A percentile compares a stretch with the other conserved stretches of the same genome.
Evolutionary conservation across 1,140 invertebrate species (phyloP).

Genomic region (Copidosoma floridanum): DNA sequence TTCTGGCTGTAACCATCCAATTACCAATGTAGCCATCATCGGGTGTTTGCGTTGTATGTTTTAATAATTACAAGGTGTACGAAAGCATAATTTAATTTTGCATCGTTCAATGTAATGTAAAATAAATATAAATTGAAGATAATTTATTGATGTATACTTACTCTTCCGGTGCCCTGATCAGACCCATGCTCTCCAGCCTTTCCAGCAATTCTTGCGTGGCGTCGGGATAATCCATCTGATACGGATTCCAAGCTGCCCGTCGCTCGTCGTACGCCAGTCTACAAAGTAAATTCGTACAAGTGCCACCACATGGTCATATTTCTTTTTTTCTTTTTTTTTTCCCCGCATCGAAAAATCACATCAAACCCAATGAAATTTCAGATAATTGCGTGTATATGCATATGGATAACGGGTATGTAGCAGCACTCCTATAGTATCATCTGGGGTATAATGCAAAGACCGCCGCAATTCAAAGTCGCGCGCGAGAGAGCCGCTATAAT

Average conservation of each 20-base stretch:
- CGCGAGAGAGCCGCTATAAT: too few species aligned
- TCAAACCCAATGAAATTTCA: too few species aligned
- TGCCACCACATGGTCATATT: too few species aligned
- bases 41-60: background rate
- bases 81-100: background rate
- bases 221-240: constrained; percentile 51
- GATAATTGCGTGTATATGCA: too few species aligned
- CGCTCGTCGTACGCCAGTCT: constrained; percentile 27
- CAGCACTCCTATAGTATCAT: too few species aligned
- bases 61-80: background rate
- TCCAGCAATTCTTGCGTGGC: constrained; percentile 62
- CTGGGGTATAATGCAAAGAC: too few species aligned
- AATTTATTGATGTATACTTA: constrained; percentile 34
- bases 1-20: constrained; percentile 64
- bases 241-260: constrained; percentile 40
- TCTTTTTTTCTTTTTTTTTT: too few species aligned
- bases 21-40: too few species aligned
- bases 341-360: too few species aligned
- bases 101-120: background rate
- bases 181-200: constrained; percentile 53
- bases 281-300: too few species aligned
- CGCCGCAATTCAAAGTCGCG: too few species aligned
- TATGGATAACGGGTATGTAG: too few species aligned
- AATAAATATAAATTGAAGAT: background rate
- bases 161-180: constrained; percentile 45